Base-by-base conservation (phyloP, 64 coral and sea anemone species). In the Dendronephthya gigantea region DNA sequence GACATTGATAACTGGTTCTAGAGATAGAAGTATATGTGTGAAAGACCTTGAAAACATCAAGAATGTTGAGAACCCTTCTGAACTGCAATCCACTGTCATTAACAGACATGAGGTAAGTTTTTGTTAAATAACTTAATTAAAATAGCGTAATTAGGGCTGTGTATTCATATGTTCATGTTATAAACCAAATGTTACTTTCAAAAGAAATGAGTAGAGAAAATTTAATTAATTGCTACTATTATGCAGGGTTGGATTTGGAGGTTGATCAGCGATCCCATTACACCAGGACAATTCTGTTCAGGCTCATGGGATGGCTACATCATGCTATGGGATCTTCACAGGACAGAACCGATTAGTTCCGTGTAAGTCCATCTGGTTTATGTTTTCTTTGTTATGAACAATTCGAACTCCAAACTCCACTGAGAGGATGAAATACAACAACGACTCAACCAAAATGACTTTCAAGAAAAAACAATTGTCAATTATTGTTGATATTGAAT, bases 1-100 rank as follows among this genome's bases (percentile, higher is more conserved):
- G 37, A 51, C 93, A 36, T 98, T 92, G 83, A 88, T 93, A n/a
- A 93, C 92, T 36, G 95, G 95, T 0, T 91, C 95, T 19, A 86
- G 92, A 40, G 95, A 98, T 39, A 79, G 72, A 79, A 33, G 32
- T 36, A 79, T 79, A 33, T 36, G 32, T 79, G 36, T 79, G 2
- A 36, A 39, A 39, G 72, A 79, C 36, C 10, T 79, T 19, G 9
- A 79, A 35, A 79, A 79, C 22, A 34, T 79, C 9, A 34, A 15
- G 19, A 79, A 39, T 39, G 36, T 79, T 79, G 72, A 79, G 10
- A 35, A 79, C 17, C 15, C 36, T 19, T 79, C 72, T 36, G 27
- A 79, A 1, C 36, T 79, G 72, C 72, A 19, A 28, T 79, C 19
- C 36, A 28, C 36, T 79, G 12, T 39, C 29, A 35, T 79, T 34